Evolutionary conservation across 2,888 invertebrate species (phyloP).

Genomic region (Diarsia brunnea): DNA sequence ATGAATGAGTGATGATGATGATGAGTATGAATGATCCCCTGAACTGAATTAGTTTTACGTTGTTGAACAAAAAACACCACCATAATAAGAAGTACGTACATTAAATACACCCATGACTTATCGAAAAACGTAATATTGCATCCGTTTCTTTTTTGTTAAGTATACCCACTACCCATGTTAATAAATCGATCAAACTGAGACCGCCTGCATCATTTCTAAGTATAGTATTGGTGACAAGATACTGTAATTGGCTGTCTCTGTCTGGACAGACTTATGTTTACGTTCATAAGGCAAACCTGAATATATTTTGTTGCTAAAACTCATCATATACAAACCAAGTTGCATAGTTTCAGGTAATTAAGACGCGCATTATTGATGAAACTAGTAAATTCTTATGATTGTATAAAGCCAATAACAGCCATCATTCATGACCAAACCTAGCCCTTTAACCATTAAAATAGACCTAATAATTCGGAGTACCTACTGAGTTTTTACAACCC

Average conservation of each 20-base stretch:
- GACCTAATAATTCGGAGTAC: too few species aligned
- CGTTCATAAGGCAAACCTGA: background rate
- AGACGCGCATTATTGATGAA: background rate
- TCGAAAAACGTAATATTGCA: background rate
- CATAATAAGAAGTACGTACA: too few species aligned
- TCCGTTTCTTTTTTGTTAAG: background rate
- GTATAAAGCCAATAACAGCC: background rate
- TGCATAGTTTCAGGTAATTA: too few species aligned
- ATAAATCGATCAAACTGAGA: background rate
- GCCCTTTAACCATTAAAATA: background rate
- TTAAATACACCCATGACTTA: background rate
- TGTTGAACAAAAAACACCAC: background rate
- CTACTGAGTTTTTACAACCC: too few species aligned
- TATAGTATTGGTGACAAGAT: slow-evolving; percentile 26
- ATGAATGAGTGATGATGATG: too few species aligned
- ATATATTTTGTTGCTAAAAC: background rate
- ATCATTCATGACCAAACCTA: background rate
- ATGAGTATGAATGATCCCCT: too few species aligned
- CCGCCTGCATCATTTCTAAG: slow-evolving; percentile 3
- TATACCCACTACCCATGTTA: background rate
- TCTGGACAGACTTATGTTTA: background rate
- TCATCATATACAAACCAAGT: background rate
- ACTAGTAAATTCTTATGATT: background rate
- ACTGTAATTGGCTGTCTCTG: background rate
- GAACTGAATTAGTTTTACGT: background rate